Evolutionary conservation across 2,797 vertebrate genomes (phyloP).

Genomic region (Cephalopachus bancanus): DNA sequence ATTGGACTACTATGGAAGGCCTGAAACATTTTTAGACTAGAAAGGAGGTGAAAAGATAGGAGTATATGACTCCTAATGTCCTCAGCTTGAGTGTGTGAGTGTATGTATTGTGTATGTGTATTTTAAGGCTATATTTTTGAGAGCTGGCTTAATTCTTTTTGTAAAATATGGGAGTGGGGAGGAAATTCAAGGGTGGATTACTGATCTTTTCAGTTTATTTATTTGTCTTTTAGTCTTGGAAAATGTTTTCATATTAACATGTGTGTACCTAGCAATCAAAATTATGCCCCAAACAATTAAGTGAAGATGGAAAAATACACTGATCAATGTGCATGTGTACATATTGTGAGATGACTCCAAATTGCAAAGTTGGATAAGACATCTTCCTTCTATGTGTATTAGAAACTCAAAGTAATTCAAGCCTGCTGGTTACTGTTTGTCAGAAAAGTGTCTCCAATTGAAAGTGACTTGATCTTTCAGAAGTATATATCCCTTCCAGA

Average conservation of each 20-base stretch:
- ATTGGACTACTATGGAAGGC: not conserved
- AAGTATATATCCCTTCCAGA: not conserved
- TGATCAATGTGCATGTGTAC: not conserved
- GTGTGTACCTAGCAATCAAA: not conserved
- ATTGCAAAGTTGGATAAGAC: slow-evolving; percentile 30
- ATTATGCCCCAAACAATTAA: slow-evolving; percentile 1
- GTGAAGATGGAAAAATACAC: slow-evolving; percentile 44
- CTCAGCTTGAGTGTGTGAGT: not conserved
- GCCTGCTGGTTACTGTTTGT: not conserved
- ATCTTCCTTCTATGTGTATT: not conserved
- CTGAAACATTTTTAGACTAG: slow-evolving; percentile 29
- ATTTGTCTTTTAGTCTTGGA: not conserved
- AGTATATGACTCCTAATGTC: not conserved
- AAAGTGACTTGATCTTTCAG: not conserved
- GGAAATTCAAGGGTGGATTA: not conserved
- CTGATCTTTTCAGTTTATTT: slow-evolving; percentile 47
- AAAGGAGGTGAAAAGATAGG: not conserved
- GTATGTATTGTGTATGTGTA: not conserved
- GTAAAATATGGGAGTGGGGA: not conserved
- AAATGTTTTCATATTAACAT: slow-evolving; percentile 58
- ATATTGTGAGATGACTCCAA: slow-evolving; percentile 24
- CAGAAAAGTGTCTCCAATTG: not conserved
- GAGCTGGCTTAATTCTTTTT: slow-evolving; percentile 38
- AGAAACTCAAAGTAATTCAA: not conserved
- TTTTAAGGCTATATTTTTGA: slow-evolving; percentile 51